Base-by-base conservation (phyloP, 2,113 vertebrate genomes). In the Equus przewalskii region DNA sequence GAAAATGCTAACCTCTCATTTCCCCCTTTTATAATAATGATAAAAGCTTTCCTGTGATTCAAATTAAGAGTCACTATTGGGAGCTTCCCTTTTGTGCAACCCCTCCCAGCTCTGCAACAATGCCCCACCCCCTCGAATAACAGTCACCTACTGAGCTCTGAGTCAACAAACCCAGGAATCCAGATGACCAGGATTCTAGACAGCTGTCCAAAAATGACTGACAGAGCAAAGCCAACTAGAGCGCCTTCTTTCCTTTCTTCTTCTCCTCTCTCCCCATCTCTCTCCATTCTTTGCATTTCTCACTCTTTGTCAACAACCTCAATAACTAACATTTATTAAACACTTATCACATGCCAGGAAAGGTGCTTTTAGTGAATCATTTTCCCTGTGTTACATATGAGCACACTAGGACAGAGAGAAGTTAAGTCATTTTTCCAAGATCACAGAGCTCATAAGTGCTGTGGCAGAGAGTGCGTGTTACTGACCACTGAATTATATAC, bases 11-110 rank as follows among this genome's bases (percentile, higher is more conserved):
- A 75, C 24, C 46, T 82, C 24, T 89, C 79, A 69, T 58, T 70
- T 80, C 18, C 54, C n/a, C 8, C 15, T 87, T 90, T 62, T 22
- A 28, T 58, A 49, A 76, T 95, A 81, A 78, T 33, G 24, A 64
- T 87, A 88, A 87, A 79, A 72, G 36, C 62, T 82, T 91, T 86
- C 67, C 89, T 96, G 49, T 73, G 82, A 72, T 81, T 94, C 54
- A 65, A 65, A 79, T 64, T 51, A 76, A 81, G 72, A 11, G 18
- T 69, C 58, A 26, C 12, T 80, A 6, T 44, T 78, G 70, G 69
- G 80, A 58, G 26, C 1, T 80, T 81, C 19, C 41, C 62, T 91
- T 54, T 76, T 51, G 41, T 33, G 54, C 21, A 54, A 14, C 16
- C 16, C 21, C 21, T 46, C 10, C 70, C 70, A 9, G 41, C 19